Evolutionary conservation across 1,140 invertebrate species (phyloP), one percentile per base, ranked within the genome.

Genomic region (Achatina immaculata): DNA sequence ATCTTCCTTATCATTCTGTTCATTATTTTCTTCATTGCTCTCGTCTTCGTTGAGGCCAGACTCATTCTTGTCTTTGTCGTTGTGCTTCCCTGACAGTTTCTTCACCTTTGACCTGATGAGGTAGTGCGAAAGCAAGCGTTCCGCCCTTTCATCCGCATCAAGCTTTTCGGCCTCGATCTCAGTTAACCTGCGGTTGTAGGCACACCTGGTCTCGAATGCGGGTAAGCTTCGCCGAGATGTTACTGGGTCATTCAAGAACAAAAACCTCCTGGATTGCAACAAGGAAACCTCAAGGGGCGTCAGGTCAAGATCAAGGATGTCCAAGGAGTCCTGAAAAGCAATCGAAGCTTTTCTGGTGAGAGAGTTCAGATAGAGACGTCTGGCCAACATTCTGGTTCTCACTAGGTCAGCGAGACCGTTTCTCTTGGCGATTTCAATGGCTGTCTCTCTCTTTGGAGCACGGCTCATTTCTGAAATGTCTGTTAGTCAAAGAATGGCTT

Each of bases 291-390:
- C 74, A 1, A 76, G 40, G 1, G 72, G 72, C n/a, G 48, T 48
- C 36, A 42, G 24, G n/a, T 76, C 74, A 1, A 34, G 58, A 36
- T 76, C 74, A 21, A 76, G 40, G 6, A 65, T 45, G 28, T 73
- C 71, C 38, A 73, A 34, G 16, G 74, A 62, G 24, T 76, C 74
- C 74, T 76, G 74, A 43, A 34, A 43, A 4, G 74, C 36, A 65
- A 76, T 76, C 16, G 74, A 76, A 0, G 74, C 74, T 40, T 55
- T 58, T 43, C 42, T 76, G 36, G 74, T 36, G 7, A 76, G 58
- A 6, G 74, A 76, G 55, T 76, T 76, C 51, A 76, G 16, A 31
- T 62, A 62, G 1, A 76, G 51, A 42, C 74, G 48, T 40, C 74
- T 58, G 3, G 74, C 74, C 16, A 76, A 40, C 11, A 76, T 76